Base-by-base conservation (phyloP, 2,888 invertebrate genomes). In the Chrysodeixis includens region DNA sequence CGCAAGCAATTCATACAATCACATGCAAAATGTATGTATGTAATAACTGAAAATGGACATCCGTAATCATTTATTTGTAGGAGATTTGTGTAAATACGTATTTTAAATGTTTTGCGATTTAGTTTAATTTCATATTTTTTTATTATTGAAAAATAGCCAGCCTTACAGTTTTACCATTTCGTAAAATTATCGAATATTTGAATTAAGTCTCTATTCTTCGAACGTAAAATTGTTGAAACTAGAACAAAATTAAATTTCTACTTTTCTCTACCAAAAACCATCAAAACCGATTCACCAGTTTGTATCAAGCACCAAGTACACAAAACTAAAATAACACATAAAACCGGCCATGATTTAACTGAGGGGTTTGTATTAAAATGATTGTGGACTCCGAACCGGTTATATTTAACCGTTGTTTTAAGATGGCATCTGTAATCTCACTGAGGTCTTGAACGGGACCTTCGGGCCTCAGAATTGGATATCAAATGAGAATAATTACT, bases 11-110 rank as follows among this genome's bases (percentile, higher is more conserved):
- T 40, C 40, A 40, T 40, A 40, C n/a, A 40, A 40, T 40, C 40
- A 40, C 20, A 72, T 60, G 12, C 12, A 60, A 62, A 49, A 46
- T 30, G 26, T 52, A 46, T 30, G 26, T 52, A 46, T 40, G 40
- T 40, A n/a, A 40, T 40, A 40, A 40, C 40, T 40, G 14, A 40
- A 40, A 40, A 40, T 40, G 40, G 5, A n/a, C 40, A 40, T 40
- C n/a, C 40, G 40, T n/a, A 3, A n/a, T 40, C n/a, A 40, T 40
- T 40, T 40, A 40, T 40, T 40, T 40, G 40, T n/a, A 40, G 3
- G 40, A 40, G 40, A 40, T 26, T 26, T 26, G 26, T 26, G n/a
- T n/a, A n/a, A n/a, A n/a, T n/a, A n/a, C n/a, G n/a, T n/a, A n/a
- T n/a, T n/a, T n/a, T n/a, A n/a, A n/a, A n/a, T n/a, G n/a, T n/a